Conservation (phyloP, 2,113 vertebrate species). For the Boulengeromyrus knoepffleri region DNA sequence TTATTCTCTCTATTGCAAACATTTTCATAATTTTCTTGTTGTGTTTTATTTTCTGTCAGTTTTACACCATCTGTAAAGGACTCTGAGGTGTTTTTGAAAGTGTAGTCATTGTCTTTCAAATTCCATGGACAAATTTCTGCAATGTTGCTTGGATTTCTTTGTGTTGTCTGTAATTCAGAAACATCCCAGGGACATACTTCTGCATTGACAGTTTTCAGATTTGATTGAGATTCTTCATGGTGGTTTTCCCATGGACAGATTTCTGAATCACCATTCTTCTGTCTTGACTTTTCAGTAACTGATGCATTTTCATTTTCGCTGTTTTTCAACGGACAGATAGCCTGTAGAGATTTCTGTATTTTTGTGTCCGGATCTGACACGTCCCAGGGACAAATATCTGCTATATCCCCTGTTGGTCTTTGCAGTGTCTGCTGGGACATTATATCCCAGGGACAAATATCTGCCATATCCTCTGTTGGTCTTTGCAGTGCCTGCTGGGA, state of each 20-base stretch:
- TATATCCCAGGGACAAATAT: slow-evolving; percentile 48
- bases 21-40: slow-evolving; percentile 20
- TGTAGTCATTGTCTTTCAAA: slow-evolving; percentile 37
- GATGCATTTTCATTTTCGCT: not conserved
- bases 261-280: not conserved
- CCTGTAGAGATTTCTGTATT: not conserved
- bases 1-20: not conserved
- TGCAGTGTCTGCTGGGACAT: slow-evolving; percentile 30
- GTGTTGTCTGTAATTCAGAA: not conserved
- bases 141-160: slow-evolving; percentile 36
- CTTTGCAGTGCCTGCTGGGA: slow-evolving; percentile 31
- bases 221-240: not conserved
- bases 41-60: not conserved
- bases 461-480: not conserved
- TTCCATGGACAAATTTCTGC: slow-evolving; percentile 51
- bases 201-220: not conserved
- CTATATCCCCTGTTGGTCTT: slow-evolving; percentile 17
- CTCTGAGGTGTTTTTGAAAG: not conserved
- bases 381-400: slow-evolving; percentile 44
- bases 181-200: slow-evolving; percentile 40
- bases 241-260: slow-evolving; percentile 39
- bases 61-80: not conserved
- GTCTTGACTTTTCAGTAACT: not conserved
- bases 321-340: slow-evolving; percentile 27
- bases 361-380: slow-evolving; percentile 20